phyloP scores from a whole-genome alignment of 2,113 vertebrate species.

The Hyperopisus bebe region DNA sequence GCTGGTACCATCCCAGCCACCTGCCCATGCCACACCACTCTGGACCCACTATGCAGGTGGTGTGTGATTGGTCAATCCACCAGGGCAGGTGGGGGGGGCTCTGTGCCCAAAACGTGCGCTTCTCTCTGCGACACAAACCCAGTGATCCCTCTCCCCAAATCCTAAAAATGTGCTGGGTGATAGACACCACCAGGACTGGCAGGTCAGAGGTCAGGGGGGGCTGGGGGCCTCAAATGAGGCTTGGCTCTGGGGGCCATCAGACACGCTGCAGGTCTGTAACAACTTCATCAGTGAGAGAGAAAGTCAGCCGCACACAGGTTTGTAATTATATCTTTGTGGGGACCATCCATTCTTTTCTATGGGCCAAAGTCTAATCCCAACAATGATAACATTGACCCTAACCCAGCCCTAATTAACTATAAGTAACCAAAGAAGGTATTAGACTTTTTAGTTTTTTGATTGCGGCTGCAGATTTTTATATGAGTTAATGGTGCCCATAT shows the following conservation, averaged over 20 bases:
- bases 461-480: no score
- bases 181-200: background rate
- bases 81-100: no score
- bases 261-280: background rate
- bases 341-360: no score
- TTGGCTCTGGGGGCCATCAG: background rate
- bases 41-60: background rate
- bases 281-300: background rate
- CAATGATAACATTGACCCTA: no score
- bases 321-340: no score
- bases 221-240: background rate
- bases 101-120: background rate
- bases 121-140: background rate
- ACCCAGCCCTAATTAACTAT: no score
- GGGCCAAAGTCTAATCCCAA: no score
- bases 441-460: no score
- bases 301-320: background rate
- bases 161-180: background rate
- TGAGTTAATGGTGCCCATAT: no score
- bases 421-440: no score
- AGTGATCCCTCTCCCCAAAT: background rate
- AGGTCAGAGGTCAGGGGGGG: background rate
- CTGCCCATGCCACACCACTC: background rate
- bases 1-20: background rate
- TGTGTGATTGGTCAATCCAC: background rate